Evolutionary conservation across 2,797 vertebrate species (phyloP), one percentile per base, ranked within the genome.

Genomic region (Sebastes reedi): DNA sequence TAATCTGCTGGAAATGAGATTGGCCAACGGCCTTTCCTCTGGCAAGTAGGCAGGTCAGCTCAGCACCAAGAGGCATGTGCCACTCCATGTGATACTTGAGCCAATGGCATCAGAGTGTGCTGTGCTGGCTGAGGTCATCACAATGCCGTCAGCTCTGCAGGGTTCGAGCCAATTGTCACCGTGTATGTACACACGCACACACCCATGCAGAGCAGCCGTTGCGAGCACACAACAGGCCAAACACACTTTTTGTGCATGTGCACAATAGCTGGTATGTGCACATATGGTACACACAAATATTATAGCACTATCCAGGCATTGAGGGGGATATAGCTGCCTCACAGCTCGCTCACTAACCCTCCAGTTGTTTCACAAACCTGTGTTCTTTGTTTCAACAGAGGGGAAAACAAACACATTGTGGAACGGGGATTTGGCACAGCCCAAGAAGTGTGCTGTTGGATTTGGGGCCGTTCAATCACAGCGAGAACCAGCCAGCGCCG

Each of bases 1-100:
- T 95, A 95, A 96, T 90, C 91, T 94, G 86, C 42, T 84, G 81
- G 88, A 95, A 96, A 95, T 92, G 87, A 89, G 92, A 95, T 93
- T 92, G 88, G 76, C 87, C 84, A 70, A 70, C 20, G 5, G 67
- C 85, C 84, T 91, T 88, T 90, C 91, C 85, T 79, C 82, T 83
- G 85, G 88, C 88, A 90, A 80, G 88, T 87, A 86, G 88, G 72
- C 88, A 86, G 83, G 87, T 86, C 80, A 85, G 84, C 77, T 88
- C 85, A 88, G 82, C 20, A 87, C 71, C 81, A 46, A 75, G 81
- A 82, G 75, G 69, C 89, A 89, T 82, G 90, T 87, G 92, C 86
- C 77, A 39, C 29, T 75, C 80, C 95, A 94, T 91, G 92, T 91
- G 87, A 88, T 70, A 22, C 32, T 50, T 67, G 52, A 85, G 76